Evolutionary conservation across 2,797 vertebrate species (phyloP).

Genomic region (Hypotaenidia okinawae): DNA sequence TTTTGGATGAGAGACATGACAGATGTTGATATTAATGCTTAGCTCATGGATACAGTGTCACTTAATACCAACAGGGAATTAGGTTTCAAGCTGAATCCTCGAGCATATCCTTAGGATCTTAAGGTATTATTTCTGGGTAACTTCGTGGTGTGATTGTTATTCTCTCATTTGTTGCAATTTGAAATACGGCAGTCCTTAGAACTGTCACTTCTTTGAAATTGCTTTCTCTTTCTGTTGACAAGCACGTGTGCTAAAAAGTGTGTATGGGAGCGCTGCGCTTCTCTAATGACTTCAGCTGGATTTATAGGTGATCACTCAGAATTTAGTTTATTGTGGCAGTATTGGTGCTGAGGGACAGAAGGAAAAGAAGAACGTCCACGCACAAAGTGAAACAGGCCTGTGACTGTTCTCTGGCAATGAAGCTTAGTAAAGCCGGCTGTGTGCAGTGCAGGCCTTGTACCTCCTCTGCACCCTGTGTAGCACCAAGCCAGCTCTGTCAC

Average conservation of each 20-base stretch:
- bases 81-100: background rate
- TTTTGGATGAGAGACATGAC: background rate
- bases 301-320: background rate
- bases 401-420: background rate
- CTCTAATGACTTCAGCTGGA: background rate
- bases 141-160: background rate
- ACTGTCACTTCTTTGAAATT: background rate
- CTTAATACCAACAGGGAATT: background rate
- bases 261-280: background rate
- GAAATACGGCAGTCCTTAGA: background rate
- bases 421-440: background rate
- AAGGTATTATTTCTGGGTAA: background rate
- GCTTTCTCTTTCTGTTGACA: background rate
- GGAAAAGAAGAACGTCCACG: background rate
- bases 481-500: background rate
- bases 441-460: background rate
- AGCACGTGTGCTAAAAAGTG: background rate
- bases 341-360: background rate
- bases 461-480: background rate
- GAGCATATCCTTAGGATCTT: background rate
- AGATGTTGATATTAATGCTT: background rate
- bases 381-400: background rate
- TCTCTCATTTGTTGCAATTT: background rate
- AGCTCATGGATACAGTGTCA: background rate
- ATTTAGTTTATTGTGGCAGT: background rate